Evolutionary conservation across 1,140 invertebrate species (phyloP), one percentile per base, ranked within the genome.

Genomic region (Neoseiulus cucumeris): DNA sequence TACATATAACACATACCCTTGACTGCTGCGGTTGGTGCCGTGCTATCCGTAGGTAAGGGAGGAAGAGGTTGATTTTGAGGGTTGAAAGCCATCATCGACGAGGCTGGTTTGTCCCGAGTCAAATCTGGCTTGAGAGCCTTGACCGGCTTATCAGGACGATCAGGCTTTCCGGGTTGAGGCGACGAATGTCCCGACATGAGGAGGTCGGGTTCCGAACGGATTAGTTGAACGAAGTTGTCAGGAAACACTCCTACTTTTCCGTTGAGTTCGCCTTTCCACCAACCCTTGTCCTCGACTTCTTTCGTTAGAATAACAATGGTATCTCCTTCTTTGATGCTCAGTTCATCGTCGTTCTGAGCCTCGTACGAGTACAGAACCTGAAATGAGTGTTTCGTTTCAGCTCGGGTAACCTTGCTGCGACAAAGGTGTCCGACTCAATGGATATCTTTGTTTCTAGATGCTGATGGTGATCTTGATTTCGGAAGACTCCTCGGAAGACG

Each of bases 201-300:
- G 33, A 72, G 71, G 22, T 59, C 68, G 17, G 70, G 72, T 65
- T 72, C 68, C 4, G 66, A 39, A 41, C 72, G 70, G 66, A 85
- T 75, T 4, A 87, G 68, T 73, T 86, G 82, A 6, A 93, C 89
- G 80, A 97, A 98, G 79, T 98, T 97, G 73, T 97, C 92, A 2
- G 94, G 94, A 75, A 98, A 98, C 1, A 98, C 81, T 0, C 94
- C 94, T 64, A 89, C 76, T 74, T 83, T 83, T 30, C 91, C 92
- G 69, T 84, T 82, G 0, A 93, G 71, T 78, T 98, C 92, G 59
- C 93, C 94, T 75, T 85, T 85, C 92, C 92, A 98, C 94, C 92
- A 97, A 44, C 91, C 91, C 71, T 87, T 85, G 76, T 98, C 94
- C 47, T 88, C 87, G 42, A 87, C 83, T 71, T 94, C 85, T 79